Base-by-base conservation (phyloP, 2,888 invertebrate genomes). In the Ptilodon capucinus region DNA sequence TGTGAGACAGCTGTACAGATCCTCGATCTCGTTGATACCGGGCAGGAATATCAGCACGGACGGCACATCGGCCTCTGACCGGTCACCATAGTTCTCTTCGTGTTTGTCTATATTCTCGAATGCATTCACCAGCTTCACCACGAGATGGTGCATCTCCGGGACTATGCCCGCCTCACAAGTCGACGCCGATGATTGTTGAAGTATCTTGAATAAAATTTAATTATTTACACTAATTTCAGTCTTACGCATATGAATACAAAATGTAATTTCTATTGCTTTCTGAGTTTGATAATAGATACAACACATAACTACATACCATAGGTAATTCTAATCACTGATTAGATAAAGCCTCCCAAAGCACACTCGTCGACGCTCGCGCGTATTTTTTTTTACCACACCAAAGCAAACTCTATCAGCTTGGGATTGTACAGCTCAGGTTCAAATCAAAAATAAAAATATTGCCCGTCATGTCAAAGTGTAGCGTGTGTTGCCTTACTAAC, bases 31-130 rank as follows among this genome's bases (percentile, higher is more conserved):
- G 64, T 93, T 87, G 44, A 97, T 93, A 39, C 97, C 98, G 0
- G 98, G 98, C 57, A 99, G 80, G 81, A 99, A 99, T 44, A 98
- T 93, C 0, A 99, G 91, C 16, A 98, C 96, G 2, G 97, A 95
- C 0, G 95, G 75, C 51, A 88, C 54, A 49, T 79, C 84, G 0
- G 71, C 79, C 44, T 70, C 68, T 1, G 60, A 59, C 28, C 72
- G 67, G 40, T 86, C 75, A 0, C 51, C 52, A 32, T 75, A 76
- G 6, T 63, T 54, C 45, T 88, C 87, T 48, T 93, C 92, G 5
- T 74, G 60, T 39, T 74, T 74, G 64, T 95, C 96, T 17, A 96
- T 84, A 4, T 78, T 81, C 68, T 96, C 95, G 65, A 96, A 94
- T 1, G 93, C 88, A 46, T 91, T 85, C 17, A 96, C 61, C 48